Evolutionary conservation across 2,888 invertebrate genomes (phyloP).

Genomic region (Amphipyra tragopoginis): DNA sequence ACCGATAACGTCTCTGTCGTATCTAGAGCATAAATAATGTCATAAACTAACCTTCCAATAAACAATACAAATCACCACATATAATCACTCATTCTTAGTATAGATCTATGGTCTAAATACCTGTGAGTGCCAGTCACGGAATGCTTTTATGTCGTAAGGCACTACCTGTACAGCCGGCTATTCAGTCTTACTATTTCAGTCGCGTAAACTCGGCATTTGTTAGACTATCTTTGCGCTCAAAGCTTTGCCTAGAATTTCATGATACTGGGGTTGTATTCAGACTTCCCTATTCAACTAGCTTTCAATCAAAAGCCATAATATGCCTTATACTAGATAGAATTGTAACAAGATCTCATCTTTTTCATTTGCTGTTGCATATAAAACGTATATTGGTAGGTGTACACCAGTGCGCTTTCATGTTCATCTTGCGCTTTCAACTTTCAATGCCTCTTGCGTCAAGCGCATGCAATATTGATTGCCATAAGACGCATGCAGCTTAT

Average conservation of each 20-base stretch:
- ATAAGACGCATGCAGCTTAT: no score
- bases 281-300: neutral
- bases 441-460: no score
- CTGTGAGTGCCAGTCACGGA: conserved; percentile 47
- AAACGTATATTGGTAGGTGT: no score
- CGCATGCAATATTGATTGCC: no score
- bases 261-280: neutral
- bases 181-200: conserved; percentile 9
- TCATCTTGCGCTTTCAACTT: no score
- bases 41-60: no score
- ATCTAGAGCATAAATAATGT: no score
- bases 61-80: no score
- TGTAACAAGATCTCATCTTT: neutral
- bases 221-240: conserved; percentile 10
- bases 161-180: conserved; percentile 8
- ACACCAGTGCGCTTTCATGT: no score
- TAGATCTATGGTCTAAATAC: conserved; percentile 47
- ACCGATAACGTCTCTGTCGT: no score
- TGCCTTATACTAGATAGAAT: neutral
- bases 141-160: conserved; percentile 20
- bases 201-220: neutral
- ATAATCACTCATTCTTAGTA: conserved; percentile 27
- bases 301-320: neutral
- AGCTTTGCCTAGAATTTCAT: conserved; percentile 11
- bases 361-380: no score